Evolutionary conservation across 2,797 vertebrate genomes (phyloP).

Genomic region (Cossypha polioptera): DNA sequence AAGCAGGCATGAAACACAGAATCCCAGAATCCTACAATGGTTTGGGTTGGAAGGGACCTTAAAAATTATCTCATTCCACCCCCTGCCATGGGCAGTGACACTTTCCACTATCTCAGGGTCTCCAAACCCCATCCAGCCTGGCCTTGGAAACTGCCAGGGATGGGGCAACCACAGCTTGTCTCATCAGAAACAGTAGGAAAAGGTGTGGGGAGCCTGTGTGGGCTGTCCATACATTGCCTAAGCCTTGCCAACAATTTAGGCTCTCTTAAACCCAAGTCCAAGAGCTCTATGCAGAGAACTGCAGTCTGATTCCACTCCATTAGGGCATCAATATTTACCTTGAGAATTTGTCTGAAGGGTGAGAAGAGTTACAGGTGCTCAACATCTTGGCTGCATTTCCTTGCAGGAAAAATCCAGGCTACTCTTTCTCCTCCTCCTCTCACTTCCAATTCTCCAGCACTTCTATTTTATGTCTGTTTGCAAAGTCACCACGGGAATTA

Average conservation of each 20-base stretch:
- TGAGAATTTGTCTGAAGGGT: not conserved
- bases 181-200: not conserved
- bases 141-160: accelerated
- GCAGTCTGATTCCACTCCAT: not conserved
- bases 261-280: not conserved
- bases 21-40: not conserved
- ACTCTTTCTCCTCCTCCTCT: not conserved
- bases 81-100: not conserved
- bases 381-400: not conserved
- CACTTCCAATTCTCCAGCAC: not conserved
- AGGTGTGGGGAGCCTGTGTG: not conserved
- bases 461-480: not conserved
- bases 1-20: not conserved
- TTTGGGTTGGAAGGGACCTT: not conserved
- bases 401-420: not conserved
- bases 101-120: accelerated
- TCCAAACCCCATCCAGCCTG: accelerated
- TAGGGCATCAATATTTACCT: slow-evolving; percentile 34
- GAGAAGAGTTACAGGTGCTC: not conserved
- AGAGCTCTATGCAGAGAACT: not conserved
- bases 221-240: not conserved
- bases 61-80: not conserved
- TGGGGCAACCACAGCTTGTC: not conserved
- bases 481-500: slow-evolving; percentile 16
- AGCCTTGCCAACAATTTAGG: not conserved